Evolutionary conservation across 2,888 invertebrate genomes (phyloP).

Genomic region (Ochlodes sylvanus): DNA sequence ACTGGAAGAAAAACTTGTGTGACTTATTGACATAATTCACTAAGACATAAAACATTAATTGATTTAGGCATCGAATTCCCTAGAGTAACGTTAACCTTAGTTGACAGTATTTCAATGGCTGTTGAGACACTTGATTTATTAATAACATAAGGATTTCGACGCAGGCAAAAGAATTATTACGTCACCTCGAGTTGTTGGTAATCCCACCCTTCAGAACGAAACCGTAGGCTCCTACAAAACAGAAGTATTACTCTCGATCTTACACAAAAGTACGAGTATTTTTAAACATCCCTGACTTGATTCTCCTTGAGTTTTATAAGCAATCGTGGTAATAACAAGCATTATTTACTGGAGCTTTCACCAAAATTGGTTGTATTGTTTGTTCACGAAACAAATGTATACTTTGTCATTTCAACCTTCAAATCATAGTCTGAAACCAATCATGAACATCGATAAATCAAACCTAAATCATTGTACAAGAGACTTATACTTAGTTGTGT

Average conservation of each 20-base stretch:
- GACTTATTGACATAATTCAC: no score
- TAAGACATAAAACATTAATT: no score
- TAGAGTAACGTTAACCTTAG: not conserved
- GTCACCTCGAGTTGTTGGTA: no score
- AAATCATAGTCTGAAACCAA: slow-evolving; percentile 9
- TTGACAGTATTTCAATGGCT: not conserved
- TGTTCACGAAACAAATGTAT: slow-evolving; percentile 10
- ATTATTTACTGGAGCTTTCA: slow-evolving; percentile 16
- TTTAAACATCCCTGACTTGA: not conserved
- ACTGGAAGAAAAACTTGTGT: no score
- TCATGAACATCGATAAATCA: slow-evolving; percentile 25
- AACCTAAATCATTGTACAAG: slow-evolving; percentile 7
- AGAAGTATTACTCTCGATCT: slow-evolving; percentile 2
- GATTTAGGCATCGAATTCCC: no score
- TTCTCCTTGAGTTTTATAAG: not conserved
- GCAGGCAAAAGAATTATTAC: not conserved
- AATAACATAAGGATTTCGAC: slow-evolving; percentile 10
- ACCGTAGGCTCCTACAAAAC: not conserved
- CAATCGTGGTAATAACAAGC: not conserved
- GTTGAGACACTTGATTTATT: not conserved
- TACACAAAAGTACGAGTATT: not conserved
- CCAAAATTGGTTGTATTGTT: slow-evolving; percentile 19
- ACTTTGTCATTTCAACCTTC: slow-evolving; percentile 6
- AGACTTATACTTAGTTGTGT: slow-evolving; percentile 6
- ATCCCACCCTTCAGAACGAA: no score